Evolutionary conservation across 2,797 vertebrate species (phyloP).

Genomic region (Anas bahamensis): DNA sequence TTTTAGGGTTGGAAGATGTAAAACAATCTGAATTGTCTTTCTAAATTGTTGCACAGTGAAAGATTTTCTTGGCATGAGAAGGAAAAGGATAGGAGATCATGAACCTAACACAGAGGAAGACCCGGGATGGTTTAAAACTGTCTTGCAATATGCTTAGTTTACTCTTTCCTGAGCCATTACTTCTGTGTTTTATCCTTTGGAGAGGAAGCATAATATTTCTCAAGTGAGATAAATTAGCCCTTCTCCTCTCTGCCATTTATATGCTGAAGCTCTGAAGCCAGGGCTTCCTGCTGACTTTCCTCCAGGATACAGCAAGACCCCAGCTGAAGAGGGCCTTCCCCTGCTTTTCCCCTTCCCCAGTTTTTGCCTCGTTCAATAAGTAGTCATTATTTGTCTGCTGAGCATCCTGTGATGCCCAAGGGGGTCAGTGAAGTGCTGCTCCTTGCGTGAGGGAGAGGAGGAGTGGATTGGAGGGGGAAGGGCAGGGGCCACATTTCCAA

Average conservation of each 20-base stretch:
- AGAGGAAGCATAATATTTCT: neutral
- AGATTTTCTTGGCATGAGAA: neutral
- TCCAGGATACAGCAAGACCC: neutral
- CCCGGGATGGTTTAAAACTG: neutral
- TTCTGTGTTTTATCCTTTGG: neutral
- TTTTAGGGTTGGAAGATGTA: slow-evolving; percentile 30
- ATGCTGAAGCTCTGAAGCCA: neutral
- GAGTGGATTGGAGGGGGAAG: neutral
- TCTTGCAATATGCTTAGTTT: neutral
- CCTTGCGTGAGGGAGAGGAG: neutral
- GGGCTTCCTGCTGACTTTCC: neutral
- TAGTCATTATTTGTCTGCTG: slow-evolving; percentile 41
- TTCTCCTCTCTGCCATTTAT: neutral
- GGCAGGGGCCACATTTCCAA: neutral
- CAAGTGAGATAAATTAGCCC: neutral
- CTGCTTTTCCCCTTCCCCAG: neutral
- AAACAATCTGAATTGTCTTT: neutral
- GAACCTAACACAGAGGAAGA: neutral
- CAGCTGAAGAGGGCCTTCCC: neutral
- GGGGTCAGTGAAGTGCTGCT: slow-evolving; percentile 38
- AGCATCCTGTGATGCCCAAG: slow-evolving; percentile 39
- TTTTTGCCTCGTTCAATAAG: slow-evolving; percentile 7
- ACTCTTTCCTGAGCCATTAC: neutral
- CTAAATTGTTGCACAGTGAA: neutral
- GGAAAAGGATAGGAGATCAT: neutral